Percentiles rank a stretch among this genome's conserved stretches.
phyloP scores from a whole-genome alignment of 2,888 invertebrate species.

The Troilus luridus region DNA sequence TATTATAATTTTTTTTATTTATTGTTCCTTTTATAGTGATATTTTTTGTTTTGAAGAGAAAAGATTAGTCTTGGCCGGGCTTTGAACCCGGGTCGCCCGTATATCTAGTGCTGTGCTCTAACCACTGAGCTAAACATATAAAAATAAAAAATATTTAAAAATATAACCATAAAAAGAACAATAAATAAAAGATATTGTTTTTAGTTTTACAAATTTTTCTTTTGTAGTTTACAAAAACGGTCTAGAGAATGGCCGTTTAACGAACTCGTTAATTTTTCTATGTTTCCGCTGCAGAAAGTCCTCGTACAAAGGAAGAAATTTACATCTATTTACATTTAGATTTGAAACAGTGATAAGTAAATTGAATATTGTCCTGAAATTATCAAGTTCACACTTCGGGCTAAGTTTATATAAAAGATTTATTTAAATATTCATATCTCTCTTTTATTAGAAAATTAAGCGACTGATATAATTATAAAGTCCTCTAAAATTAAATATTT shows the following conservation, averaged over 20 bases:
- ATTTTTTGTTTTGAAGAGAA: too few relatives aligned
- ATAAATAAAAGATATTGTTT: too few relatives aligned
- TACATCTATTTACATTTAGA: conserved; percentile 27
- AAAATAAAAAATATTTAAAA: too few relatives aligned
- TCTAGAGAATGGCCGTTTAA: background rate
- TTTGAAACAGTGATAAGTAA: background rate
- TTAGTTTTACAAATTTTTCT: background rate
- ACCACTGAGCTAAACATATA: too few relatives aligned
- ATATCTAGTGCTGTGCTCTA: too few relatives aligned
- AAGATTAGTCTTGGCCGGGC: too few relatives aligned
- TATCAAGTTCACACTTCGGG: background rate
- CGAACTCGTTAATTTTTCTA: background rate
- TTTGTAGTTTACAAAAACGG: background rate
- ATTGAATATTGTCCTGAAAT: background rate
- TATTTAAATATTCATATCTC: background rate
- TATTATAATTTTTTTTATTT: too few relatives aligned
- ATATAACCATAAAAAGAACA: too few relatives aligned
- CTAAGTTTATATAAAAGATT: background rate
- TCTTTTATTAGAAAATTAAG: background rate
- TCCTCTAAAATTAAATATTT: background rate
- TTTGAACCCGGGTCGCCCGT: too few relatives aligned
- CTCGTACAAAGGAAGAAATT: background rate
- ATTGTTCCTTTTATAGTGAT: too few relatives aligned
- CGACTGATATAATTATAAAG: background rate
- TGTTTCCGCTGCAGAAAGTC: background rate